Conservation (phyloP, 2,888 invertebrate species). For the Hydroisotoma schaefferi region DNA sequence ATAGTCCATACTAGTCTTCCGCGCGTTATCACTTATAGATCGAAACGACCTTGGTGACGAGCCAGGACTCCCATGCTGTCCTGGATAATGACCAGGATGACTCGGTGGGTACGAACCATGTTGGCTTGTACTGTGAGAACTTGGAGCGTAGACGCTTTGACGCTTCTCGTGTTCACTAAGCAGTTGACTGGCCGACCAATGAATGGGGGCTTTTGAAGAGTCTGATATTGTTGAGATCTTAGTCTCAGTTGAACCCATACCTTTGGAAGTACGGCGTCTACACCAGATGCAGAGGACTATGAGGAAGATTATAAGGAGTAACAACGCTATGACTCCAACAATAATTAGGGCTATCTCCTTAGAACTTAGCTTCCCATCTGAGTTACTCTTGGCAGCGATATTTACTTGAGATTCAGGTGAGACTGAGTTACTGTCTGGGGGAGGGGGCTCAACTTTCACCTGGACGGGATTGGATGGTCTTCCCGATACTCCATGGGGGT, state of each 20-base stretch:
- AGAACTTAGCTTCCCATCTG: constrained; percentile 25
- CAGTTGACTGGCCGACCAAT: constrained; percentile 58
- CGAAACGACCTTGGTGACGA: constrained; percentile 46
- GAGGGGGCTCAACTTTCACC: constrained; percentile 30
- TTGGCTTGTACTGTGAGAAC: constrained; percentile 32
- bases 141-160: constrained; percentile 55
- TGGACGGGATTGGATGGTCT: constrained; percentile 36
- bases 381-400: constrained; percentile 17
- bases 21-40: constrained; percentile 43
- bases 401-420: constrained; percentile 34
- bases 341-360: constrained; percentile 56
- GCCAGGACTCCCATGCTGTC: constrained; percentile 42
- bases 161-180: constrained; percentile 60
- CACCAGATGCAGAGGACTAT: constrained; percentile 57
- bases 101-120: constrained; percentile 15
- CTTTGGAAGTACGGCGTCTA: constrained; percentile 50
- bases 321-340: constrained; percentile 53
- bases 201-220: constrained; percentile 44
- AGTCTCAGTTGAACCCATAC: constrained; percentile 45
- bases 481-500: constrained; percentile 32
- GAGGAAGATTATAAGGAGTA: constrained; percentile 55
- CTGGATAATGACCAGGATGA: constrained; percentile 26
- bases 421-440: constrained; percentile 31
- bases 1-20: constrained; percentile 45
- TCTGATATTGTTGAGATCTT: constrained; percentile 47